These are phyloP conservation scores for Xiphias gladius DNA, from an alignment of 2,113 vertebrate genomes.

Conservation along the genomic window DNA sequence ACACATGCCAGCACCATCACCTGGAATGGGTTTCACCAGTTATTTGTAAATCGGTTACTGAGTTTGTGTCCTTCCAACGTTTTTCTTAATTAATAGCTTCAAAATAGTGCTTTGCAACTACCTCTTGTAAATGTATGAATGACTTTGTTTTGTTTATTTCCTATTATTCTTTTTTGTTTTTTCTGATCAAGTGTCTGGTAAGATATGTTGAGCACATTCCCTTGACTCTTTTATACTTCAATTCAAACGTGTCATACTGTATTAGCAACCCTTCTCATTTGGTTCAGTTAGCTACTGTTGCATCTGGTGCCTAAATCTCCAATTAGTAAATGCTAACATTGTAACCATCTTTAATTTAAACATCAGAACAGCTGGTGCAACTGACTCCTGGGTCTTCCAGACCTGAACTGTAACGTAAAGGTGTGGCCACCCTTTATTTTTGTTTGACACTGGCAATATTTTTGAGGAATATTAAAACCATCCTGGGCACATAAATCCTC, in stretches of 20 bases:
- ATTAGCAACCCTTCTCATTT: no score
- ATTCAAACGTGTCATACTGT: no score
- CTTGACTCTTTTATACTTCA: no score
- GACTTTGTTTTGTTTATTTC: background rate
- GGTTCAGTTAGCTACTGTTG: no score
- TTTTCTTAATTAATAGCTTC: background rate
- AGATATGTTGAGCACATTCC: background rate
- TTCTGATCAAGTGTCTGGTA: background rate
- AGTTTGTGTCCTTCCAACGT: background rate
- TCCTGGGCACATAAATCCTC: background rate
- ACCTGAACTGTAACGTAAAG: background rate
- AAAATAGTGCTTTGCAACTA: background rate
- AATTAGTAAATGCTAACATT: background rate
- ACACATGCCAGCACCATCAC: slow-evolving; percentile 37
- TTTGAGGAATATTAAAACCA: background rate
- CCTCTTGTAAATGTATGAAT: background rate
- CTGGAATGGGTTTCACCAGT: slow-evolving; percentile 3
- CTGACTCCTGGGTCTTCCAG: background rate
- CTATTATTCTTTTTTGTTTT: background rate
- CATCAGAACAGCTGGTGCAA: background rate
- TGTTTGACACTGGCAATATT: background rate
- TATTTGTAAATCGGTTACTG: background rate
- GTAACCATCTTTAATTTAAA: background rate
- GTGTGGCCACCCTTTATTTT: background rate
- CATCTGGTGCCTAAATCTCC: background rate